Conservation (phyloP, 1,140 invertebrate genomes). For the Hyphantria cunea region DNA sequence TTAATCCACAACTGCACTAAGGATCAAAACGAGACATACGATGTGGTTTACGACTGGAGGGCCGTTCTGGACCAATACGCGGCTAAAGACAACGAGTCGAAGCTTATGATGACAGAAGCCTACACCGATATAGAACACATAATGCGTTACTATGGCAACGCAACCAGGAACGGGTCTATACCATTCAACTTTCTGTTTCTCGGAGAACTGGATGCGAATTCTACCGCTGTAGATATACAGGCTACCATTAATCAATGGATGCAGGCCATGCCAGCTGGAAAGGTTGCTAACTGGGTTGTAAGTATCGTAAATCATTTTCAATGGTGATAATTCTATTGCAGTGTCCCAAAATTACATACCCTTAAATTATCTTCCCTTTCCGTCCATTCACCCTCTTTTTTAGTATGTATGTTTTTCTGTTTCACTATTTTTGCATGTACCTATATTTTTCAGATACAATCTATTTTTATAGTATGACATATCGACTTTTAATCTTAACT, state of each 20-base stretch:
- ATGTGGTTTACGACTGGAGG: slow-evolving; percentile 82
- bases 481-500: too few species aligned
- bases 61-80: slow-evolving; percentile 76
- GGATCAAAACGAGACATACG: slow-evolving; percentile 76
- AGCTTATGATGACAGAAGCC: slow-evolving; percentile 88
- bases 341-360: too few species aligned
- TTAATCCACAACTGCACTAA: slow-evolving; percentile 84
- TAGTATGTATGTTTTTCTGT: too few species aligned
- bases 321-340: too few species aligned
- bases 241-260: slow-evolving; percentile 81
- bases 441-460: too few species aligned
- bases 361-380: too few species aligned
- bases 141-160: slow-evolving; percentile 84
- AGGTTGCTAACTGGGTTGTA: slow-evolving; percentile 85
- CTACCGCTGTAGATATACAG: slow-evolving; percentile 80
- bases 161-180: slow-evolving; percentile 79
- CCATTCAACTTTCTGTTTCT: slow-evolving; percentile 86
- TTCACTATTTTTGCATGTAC: too few species aligned
- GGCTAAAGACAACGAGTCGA: slow-evolving; percentile 57
- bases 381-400: too few species aligned
- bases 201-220: slow-evolving; percentile 68
- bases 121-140: slow-evolving; percentile 83
- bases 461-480: too few species aligned
- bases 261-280: slow-evolving; percentile 79
- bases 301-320: too few species aligned